Conservation (phyloP, 1,140 invertebrate species). For the Leptinotarsa defecta region DNA sequence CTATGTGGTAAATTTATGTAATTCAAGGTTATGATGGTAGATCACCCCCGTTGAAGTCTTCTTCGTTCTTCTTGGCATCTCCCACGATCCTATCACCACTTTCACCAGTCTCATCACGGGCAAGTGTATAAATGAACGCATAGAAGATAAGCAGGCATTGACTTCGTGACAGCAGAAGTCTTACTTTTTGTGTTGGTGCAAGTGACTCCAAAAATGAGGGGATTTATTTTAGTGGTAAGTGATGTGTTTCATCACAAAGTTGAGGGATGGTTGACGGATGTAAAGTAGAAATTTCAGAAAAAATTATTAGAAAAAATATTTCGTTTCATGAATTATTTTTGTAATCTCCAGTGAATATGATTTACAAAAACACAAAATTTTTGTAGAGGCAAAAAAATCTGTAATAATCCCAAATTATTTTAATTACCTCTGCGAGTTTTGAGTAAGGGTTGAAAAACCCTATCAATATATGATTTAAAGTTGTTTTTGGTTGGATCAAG, state of each 20-base stretch:
- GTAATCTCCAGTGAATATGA: too few species aligned
- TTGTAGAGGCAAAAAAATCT: too few species aligned
- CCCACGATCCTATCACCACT: slow-evolving; percentile 37
- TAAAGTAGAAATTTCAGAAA: too few species aligned
- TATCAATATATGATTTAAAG: too few species aligned
- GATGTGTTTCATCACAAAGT: neutral
- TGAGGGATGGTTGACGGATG: too few species aligned
- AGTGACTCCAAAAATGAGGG: slow-evolving; percentile 32
- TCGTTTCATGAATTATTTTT: too few species aligned
- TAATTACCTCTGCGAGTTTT: too few species aligned
- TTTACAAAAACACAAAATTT: too few species aligned
- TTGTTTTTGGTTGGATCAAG: too few species aligned
- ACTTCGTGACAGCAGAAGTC: slow-evolving; percentile 32
- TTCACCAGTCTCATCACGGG: slow-evolving; percentile 37
- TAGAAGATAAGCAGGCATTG: slow-evolving; percentile 28
- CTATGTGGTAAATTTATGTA: neutral
- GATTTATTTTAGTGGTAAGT: slow-evolving; percentile 36
- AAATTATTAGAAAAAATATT: too few species aligned
- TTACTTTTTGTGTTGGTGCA: slow-evolving; percentile 34
- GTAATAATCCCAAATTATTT: too few species aligned
- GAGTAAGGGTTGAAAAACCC: too few species aligned
- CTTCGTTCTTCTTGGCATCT: slow-evolving; percentile 18
- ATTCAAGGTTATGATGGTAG: slow-evolving; percentile 5
- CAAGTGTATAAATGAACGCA: slow-evolving; percentile 38
- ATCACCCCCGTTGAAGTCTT: neutral